A percentile compares a stretch with the other conserved stretches of the same genome.
Conservation (phyloP, 2,113 vertebrate genomes). For the Telmatochromis brachygnathus region DNA sequence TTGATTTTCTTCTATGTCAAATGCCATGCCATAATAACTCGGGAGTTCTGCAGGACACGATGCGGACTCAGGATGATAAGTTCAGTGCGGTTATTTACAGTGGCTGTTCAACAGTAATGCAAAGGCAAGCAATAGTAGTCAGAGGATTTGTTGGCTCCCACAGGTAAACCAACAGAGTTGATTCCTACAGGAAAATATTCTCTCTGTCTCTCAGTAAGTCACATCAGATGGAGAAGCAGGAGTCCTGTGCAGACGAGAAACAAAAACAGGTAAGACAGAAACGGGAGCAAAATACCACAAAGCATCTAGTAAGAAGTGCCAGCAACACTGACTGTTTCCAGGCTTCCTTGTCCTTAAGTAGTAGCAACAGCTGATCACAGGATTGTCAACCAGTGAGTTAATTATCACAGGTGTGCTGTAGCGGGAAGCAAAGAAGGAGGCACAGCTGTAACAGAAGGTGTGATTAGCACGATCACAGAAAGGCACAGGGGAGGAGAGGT, state of each 20-base stretch:
- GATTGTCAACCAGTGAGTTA: background rate
- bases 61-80: background rate
- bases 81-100: background rate
- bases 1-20: background rate
- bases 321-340: background rate
- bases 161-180: background rate
- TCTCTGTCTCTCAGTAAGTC: background rate
- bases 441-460: background rate
- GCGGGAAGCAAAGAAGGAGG: background rate
- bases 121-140: background rate
- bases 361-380: background rate
- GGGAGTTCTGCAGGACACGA: background rate
- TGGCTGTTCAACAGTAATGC: background rate
- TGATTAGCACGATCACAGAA: background rate
- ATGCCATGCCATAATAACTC: background rate
- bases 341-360: background rate
- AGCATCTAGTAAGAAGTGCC: rapidly evolving
- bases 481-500: background rate
- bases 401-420: background rate
- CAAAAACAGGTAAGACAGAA: background rate
- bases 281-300: background rate
- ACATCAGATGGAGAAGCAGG: rapidly evolving
- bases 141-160: background rate
- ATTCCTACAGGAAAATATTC: background rate
- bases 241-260: background rate